A percentile compares a stretch with the other conserved stretches of the same genome.
These are phyloP conservation scores for Prunella strophiata DNA, from an alignment of 2,797 vertebrate genomes.

Conservation along the genomic window DNA sequence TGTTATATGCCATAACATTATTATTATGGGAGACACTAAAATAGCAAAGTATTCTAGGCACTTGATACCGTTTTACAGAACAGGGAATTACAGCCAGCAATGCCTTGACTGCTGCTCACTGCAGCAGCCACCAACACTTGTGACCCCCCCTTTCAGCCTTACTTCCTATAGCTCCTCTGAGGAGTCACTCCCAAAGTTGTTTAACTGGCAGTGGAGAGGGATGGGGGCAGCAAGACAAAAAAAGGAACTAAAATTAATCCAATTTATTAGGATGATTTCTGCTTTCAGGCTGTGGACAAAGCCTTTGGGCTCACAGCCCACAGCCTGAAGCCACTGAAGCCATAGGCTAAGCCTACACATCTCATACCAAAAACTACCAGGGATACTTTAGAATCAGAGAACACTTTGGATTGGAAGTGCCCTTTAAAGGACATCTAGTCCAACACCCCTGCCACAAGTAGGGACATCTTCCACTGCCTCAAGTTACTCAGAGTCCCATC, in stretches of 20 bases:
- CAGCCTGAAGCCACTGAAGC: neutral
- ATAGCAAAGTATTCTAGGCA: conserved; percentile 35
- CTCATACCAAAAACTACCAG: neutral
- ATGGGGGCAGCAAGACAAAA: neutral
- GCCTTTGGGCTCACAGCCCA: neutral
- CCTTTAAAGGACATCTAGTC: neutral
- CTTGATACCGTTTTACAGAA: conserved; percentile 10
- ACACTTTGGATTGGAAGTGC: neutral
- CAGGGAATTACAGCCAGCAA: neutral
- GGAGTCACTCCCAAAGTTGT: neutral
- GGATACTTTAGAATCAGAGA: neutral
- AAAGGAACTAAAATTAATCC: neutral
- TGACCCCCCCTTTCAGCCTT: neutral
- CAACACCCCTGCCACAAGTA: neutral
- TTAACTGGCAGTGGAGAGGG: neutral
- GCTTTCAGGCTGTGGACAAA: neutral
- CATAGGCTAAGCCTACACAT: neutral
- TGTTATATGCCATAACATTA: conserved; percentile 65
- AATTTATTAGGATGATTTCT: neutral
- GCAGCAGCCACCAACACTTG: neutral
- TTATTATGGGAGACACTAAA: conserved; percentile 44
- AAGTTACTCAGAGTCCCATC: neutral
- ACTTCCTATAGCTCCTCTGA: neutral
- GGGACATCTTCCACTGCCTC: neutral
- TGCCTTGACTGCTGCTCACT: neutral